Evolutionary conservation across 1,140 invertebrate genomes (phyloP), one percentile per base, ranked within the genome.

Genomic region (Drosophila yakuba): DNA sequence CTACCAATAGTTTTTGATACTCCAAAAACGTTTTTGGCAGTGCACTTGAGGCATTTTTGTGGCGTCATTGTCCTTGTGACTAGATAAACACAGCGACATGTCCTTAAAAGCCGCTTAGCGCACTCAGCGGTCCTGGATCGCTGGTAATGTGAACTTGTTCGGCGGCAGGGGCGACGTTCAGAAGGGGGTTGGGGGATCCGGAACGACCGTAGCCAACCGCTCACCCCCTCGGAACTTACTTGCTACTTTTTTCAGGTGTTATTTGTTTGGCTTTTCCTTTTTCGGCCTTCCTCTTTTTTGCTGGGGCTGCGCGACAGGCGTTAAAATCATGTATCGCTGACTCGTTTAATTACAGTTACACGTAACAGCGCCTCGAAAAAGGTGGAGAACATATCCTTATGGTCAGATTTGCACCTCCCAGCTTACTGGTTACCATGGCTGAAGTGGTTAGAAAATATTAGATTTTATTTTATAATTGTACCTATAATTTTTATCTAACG

Each of bases 261-360:
- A 39, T 45, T 66, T 63, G 50, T 54, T 60, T 75, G 58, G 78
- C 71, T 83, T 66, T 69, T 23, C 32, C 59, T 62, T 20, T 25
- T 74, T 11, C 38, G 14, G 17, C 35, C 60, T 57, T 56, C 77
- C 28, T 28, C 62, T 41, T 39, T 45, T 43, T 45, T 14, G 12
- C 17, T 58, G 60, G 51, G 81, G 67, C 77, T 80, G 66, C 68
- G 47, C 74, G 83, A 86, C 83, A 86, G 79, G 83, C 84, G 83
- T 86, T 88, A 88, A 86, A 86, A 86, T 88, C 83, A 86, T 86
- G 79, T 86, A 86, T 88, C 83, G 83, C 83, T 86, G 83, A 86
- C 83, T 86, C 84, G 71, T 86, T 88, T 83, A 88, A 86, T 86
- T 86, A 88, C 80, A 78, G 78, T 88, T 78, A 88, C 82, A 88